phyloP scores from a whole-genome alignment of 2,113 vertebrate species.

The Ptychochromis oligacanthus region DNA sequence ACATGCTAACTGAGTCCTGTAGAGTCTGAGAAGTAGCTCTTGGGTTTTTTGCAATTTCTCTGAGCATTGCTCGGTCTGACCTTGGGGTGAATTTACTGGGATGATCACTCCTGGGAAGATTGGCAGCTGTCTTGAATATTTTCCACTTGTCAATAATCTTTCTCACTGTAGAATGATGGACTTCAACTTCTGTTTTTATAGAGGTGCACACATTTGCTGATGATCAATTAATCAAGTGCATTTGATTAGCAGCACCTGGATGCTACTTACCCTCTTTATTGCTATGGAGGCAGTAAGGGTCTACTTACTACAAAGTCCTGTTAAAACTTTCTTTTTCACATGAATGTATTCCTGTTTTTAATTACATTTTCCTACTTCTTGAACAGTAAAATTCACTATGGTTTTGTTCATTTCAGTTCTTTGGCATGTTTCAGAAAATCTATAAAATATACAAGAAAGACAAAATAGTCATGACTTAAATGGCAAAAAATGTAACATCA shows the following conservation, averaged over 20 bases:
- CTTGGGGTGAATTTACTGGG: not conserved
- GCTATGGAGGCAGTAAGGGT: not conserved
- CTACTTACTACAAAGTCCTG: no score
- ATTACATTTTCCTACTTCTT: not conserved
- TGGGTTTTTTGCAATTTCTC: no score
- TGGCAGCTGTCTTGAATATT: not conserved
- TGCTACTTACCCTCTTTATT: not conserved
- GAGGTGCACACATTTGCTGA: not conserved
- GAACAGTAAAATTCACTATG: not conserved
- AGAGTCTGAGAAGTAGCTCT: no score
- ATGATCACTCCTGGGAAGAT: not conserved
- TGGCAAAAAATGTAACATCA: not conserved
- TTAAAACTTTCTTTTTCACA: not conserved
- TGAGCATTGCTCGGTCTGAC: no score
- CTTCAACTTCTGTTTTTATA: not conserved
- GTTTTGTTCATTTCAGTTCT: not conserved
- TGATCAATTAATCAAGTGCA: not conserved
- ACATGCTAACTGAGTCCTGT: no score
- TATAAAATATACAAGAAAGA: accelerated
- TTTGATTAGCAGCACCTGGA: not conserved
- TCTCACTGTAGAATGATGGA: not conserved
- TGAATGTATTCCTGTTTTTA: not conserved
- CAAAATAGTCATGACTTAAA: not conserved
- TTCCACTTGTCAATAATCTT: not conserved
- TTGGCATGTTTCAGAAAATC: not conserved